Evolutionary conservation across 53 echinoderm and acorn worm genomes (phyloP), one percentile per base, ranked within the genome.

Genomic region (Crossaster papposus): DNA sequence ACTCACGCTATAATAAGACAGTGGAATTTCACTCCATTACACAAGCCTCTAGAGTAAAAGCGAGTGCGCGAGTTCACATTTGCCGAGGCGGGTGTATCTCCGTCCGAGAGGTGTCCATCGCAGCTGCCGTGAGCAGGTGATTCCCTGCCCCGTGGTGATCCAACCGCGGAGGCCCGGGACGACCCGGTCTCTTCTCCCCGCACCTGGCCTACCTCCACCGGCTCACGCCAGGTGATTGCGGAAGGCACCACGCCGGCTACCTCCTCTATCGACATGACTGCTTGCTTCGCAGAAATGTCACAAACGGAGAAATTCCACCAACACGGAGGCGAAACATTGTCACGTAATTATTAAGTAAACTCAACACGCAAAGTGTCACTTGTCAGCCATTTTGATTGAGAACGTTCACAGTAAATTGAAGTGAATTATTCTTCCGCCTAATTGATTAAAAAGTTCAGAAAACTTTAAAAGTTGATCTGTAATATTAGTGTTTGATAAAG

Each of bases 91-190:
- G 87, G 87, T 62, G 87, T 87, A 74, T 87, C 87, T 55, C 77
- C 87, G 87, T 87, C 87, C 52, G 87, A 87, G 73, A 77, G 87
- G 36, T 87, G 87, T 13, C 64, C 87, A 77, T n/a, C n/a, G n/a
- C n/a, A n/a, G n/a, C 44, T 1, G 44, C 76, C 77, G 75, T 75
- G 62, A 55, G 87, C 87, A 23, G 87, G 77, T 35, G 87, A 75
- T 36, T 87, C 87, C 62, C 31, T 13, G 14, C 80, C 80, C 75
- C 80, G 80, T 29, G 80, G 80, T 14, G 62, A 80, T 30, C 31
- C n/a, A n/a, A n/a, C 80, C 54, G 4, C 55, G 54, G 54, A 2
- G 1, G 54, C 32, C 30, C 80, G 54, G 80, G 24, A 10, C 54
- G 80, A 30, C 20, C 30, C 54, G 54, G 62, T 2, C 14, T 80